A percentile compares a stretch with the other conserved stretches of the same genome.
Evolutionary conservation across 2,888 invertebrate species (phyloP).

Genomic region (Parapristionchus giblindavisi): DNA sequence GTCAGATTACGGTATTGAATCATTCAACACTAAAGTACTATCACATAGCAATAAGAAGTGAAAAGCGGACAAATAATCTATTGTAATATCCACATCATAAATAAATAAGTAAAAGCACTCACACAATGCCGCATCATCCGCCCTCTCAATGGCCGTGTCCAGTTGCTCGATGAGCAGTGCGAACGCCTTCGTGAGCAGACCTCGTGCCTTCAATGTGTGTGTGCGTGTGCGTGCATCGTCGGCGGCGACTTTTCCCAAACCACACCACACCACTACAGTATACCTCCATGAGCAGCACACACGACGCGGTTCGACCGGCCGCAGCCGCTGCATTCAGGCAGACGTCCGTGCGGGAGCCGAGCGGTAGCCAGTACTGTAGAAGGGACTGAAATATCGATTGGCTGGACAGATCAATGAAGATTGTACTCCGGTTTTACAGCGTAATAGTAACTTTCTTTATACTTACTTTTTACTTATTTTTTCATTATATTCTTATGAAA

Average conservation of each 20-base stretch:
- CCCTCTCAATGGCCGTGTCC: slow-evolving; percentile 3
- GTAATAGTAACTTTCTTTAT: no score
- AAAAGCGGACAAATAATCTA: no score
- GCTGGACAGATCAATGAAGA: neutral
- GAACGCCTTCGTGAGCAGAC: slow-evolving; percentile 54
- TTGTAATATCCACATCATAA: no score
- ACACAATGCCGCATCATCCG: slow-evolving; percentile 17
- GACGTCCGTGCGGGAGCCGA: slow-evolving; percentile 56
- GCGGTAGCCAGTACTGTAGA: slow-evolving; percentile 59
- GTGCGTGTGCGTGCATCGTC: no score
- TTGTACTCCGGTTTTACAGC: no score
- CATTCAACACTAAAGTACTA: no score
- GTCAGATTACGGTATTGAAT: no score
- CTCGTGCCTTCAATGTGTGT: no score
- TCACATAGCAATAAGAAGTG: no score
- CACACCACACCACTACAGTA: neutral
- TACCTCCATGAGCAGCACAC: slow-evolving; percentile 24
- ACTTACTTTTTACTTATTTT: no score
- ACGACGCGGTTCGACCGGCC: slow-evolving; percentile 2
- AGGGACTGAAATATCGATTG: slow-evolving; percentile 38
- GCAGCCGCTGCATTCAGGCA: slow-evolving; percentile 59
- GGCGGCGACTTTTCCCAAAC: neutral
- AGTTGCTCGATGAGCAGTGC: slow-evolving; percentile 53
- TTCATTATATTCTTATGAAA: no score
- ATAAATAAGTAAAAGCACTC: neutral